phyloP scores from a whole-genome alignment of 1,140 invertebrate genomes.

The Panagrolaimus sp. region DNA sequence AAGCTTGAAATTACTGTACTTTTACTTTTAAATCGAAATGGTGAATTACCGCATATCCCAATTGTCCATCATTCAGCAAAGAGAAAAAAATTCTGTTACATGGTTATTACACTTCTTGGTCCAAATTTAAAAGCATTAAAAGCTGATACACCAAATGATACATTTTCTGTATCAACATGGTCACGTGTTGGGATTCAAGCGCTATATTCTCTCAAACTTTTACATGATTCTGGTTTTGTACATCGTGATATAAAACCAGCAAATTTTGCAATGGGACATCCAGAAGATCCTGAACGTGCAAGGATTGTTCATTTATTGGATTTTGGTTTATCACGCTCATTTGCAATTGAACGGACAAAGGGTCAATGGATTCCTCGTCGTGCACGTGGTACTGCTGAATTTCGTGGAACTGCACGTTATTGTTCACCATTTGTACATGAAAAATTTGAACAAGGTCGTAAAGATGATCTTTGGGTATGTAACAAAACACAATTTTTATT shows the following conservation, averaged over 20 bases:
- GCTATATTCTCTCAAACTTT: conserved; percentile 40
- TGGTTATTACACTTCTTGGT: conserved; percentile 45
- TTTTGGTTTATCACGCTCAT: conserved; percentile 76
- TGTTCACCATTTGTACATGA: conserved; percentile 43
- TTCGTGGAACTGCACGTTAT: conserved; percentile 45
- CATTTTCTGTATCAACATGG: conserved; percentile 25
- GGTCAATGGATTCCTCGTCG: conserved; percentile 31
- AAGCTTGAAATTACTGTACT: conserved; percentile 37
- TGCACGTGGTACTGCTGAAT: conserved; percentile 39
- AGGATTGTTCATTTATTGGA: conserved; percentile 89
- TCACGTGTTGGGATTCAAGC: conserved; percentile 35
- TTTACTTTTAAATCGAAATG: conserved; percentile 18
- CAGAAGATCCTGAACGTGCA: conserved; percentile 19
- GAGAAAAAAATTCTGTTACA: conserved; percentile 24
- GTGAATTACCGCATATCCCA: conserved; percentile 20
- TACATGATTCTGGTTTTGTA: conserved; percentile 36
- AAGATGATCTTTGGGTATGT: conserved; percentile 44
- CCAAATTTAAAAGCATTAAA: conserved; percentile 25
- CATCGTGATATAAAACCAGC: conserved; percentile 45
- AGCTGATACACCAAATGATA: conserved; percentile 6
- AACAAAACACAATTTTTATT: too few relatives aligned
- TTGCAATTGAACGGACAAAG: conserved; percentile 12
- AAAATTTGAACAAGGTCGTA: conserved; percentile 38
- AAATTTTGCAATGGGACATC: conserved; percentile 42
- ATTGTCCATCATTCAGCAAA: conserved; percentile 22